phyloP scores from a whole-genome alignment of 2,797 vertebrate genomes.

The Pagetopsis macropterus region DNA sequence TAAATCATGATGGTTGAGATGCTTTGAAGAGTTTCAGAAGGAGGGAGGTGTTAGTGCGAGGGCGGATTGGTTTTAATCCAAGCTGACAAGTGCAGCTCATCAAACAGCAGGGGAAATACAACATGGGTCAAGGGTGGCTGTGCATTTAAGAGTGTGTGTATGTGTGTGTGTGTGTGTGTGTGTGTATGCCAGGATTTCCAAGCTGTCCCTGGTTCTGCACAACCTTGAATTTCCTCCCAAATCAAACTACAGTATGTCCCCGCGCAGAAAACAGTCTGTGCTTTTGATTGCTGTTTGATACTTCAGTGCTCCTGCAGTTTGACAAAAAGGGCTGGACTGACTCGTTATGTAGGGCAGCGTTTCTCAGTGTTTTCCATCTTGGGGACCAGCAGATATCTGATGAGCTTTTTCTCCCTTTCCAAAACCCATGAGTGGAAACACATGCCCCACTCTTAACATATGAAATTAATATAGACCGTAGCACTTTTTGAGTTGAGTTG shows the following conservation, averaged over 20 bases:
- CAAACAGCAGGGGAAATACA: constrained; percentile 50
- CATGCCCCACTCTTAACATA: background rate
- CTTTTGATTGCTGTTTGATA: constrained; percentile 64
- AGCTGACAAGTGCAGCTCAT: constrained; percentile 57
- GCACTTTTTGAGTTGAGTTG: constrained; percentile 18
- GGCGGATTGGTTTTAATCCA: constrained; percentile 45
- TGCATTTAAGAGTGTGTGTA: constrained; percentile 37
- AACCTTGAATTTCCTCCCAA: constrained; percentile 46
- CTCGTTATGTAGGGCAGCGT: constrained; percentile 65
- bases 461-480: constrained; percentile 28
- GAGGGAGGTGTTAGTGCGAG: constrained; percentile 7
- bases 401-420: background rate
- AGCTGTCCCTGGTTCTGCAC: constrained; percentile 26
- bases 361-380: constrained; percentile 63
- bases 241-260: constrained; percentile 28
- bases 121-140: constrained; percentile 53
- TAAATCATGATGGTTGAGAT: background rate
- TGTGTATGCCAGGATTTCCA: constrained; percentile 51
- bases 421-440: constrained; percentile 30
- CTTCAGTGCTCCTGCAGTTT: constrained; percentile 58
- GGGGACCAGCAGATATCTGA: constrained; percentile 55
- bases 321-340: constrained; percentile 48
- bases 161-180: constrained; percentile 26
- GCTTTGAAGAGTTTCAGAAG: constrained; percentile 33
- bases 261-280: constrained; percentile 38